Evolutionary conservation across 2,113 vertebrate species (phyloP), one percentile per base, ranked within the genome.

Genomic region (Mobula birostris): DNA sequence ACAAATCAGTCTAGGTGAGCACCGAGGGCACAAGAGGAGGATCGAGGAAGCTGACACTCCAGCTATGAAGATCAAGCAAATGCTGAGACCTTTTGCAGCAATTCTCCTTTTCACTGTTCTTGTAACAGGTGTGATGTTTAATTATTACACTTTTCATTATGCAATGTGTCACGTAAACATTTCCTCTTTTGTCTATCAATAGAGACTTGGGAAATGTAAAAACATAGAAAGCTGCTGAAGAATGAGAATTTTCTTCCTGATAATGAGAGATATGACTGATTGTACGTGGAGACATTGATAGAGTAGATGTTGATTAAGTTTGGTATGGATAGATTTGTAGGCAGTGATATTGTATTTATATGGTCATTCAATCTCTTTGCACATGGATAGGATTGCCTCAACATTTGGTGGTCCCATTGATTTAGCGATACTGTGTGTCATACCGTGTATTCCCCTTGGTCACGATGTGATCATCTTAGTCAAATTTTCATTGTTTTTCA

Each of bases 31-130:
- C 66, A 32, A 48, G 74, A 48, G 36, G 61, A 32, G 32, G 61
- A 66, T 90, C 85, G 17, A 2, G 6, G 91, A 74, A 74, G 91
- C 0, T 27, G 40, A 93, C 8, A 40, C n/a, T 91, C 88, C 19
- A 32, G 32, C 6, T 40, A 76, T 93, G 91, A 93, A 74, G 68
- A 76, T 0, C 72, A 72, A 93, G 5, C 24, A 74, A 56, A 7
- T 93, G 32, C 68, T 74, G 32, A 40, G 24, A 7, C 4, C 40
- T 36, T 70, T 93, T 14, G 70, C 66, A 74, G 36, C 68, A 76
- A 29, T 93, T 93, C 91, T 93, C 17, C 70, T 93, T 93, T 93
- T 27, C 24, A 74, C 91, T 74, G 24, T 40, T 27, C 70, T 93
- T 93, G 21, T 17, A 29, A 24, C 70, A 93, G 91, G 91, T 93